Base-by-base conservation (phyloP, 2,113 vertebrate genomes). In the Castor canadensis region DNA sequence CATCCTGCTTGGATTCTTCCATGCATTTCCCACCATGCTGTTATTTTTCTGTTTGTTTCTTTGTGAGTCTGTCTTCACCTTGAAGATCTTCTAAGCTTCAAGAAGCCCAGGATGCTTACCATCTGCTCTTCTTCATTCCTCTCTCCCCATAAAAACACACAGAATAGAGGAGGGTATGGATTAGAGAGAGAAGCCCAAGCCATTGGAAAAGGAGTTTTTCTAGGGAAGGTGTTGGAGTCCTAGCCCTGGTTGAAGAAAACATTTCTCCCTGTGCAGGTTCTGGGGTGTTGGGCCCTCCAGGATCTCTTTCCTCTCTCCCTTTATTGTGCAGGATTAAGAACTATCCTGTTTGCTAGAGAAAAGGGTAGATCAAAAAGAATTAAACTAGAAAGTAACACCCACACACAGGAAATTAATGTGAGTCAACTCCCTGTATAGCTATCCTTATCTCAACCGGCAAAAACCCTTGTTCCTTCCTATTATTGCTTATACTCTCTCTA, bases 11-110 rank as follows among this genome's bases (percentile, higher is more conserved):
- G 32, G 10, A 20, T 64, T 43, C 66, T 86, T 26, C 60, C 9
- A 24, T 0, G 2, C 15, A 4, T n/a, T 43, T 35, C 1, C 49
- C 19, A 16, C 43, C 0, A 16, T 13, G 9, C 0, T 20, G 1
- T 69, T 24, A 35, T 24, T 71, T 32, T 28, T 16, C 13, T 8
- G 2, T 35, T 20, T 28, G 1, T 62, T 71, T 38, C 19, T 9
- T 49, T 15, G 20, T 20, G 2, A 47, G 28, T 71, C 43, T 69
- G 2, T 28, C 20, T 86, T 47, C 45, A 60, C 11, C 69, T 79
- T 5, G 9, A 32, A 60, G 24, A 47, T 79, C 71, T 80, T 56
- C 62, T 47, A 32, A 56, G 38, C 40, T 11, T 76, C 54, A 15
- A 0, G 19, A 38, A 66, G 7, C 35, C 11, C 6, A 16, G 22